Conservation (phyloP, 2,113 vertebrate species). For the Rhagologus leucostigma region DNA sequence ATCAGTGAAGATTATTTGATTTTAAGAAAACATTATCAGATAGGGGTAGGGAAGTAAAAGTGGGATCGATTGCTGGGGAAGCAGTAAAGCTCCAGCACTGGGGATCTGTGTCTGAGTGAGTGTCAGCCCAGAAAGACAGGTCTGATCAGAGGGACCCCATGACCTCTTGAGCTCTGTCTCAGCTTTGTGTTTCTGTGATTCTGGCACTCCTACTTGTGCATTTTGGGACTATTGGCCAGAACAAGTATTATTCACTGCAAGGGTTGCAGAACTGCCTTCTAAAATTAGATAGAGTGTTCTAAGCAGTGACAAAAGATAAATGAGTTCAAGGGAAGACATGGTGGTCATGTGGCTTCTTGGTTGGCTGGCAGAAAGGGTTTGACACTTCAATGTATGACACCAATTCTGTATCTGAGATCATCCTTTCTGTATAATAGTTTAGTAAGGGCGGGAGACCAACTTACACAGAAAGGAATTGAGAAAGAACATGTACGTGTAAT, state of each 20-base stretch:
- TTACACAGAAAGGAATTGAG: background rate
- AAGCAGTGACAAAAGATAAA: background rate
- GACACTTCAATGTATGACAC: background rate
- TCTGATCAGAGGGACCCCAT: background rate
- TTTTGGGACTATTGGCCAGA: background rate
- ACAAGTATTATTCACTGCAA: background rate
- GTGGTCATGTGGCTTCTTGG: background rate
- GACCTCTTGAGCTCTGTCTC: background rate
- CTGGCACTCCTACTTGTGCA: background rate
- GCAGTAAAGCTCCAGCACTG: background rate
- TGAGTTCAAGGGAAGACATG: background rate
- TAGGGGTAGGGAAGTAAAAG: background rate
- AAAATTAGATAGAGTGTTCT: background rate
- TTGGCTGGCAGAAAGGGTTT: background rate
- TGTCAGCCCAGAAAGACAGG: background rate
- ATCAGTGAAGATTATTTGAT: background rate
- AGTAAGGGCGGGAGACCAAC: background rate
- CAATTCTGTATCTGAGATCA: background rate
- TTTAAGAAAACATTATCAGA: background rate
- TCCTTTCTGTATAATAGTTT: background rate
- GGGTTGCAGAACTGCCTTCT: background rate
- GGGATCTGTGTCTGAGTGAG: background rate
- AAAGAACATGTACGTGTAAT: background rate
- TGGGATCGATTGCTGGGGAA: background rate
- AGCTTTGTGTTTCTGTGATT: background rate